Conservation (phyloP, 1,140 invertebrate species). For the Heliconius hermathena region DNA sequence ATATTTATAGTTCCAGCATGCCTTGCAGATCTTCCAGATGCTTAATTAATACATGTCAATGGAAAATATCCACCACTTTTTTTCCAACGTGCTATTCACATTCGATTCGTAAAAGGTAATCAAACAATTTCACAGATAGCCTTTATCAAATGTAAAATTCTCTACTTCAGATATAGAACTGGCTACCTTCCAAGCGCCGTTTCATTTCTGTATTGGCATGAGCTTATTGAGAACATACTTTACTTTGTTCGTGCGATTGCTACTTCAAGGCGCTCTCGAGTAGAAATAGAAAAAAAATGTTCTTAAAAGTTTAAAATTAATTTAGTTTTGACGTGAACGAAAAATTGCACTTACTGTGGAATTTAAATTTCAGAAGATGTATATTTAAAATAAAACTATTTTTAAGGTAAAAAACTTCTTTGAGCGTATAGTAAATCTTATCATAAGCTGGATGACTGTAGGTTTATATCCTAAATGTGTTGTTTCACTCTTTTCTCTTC, state of each 20-base stretch:
- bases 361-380: neutral
- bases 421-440: no score
- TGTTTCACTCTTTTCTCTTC: no score
- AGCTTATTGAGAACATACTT: constrained; percentile 36
- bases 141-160: constrained; percentile 20
- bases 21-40: no score
- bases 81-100: neutral
- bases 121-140: constrained; percentile 18
- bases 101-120: neutral
- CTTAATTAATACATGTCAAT: neutral
- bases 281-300: constrained; percentile 26
- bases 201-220: constrained; percentile 39
- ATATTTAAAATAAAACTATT: neutral
- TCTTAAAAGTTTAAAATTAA: constrained; percentile 30
- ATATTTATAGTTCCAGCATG: no score
- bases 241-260: constrained; percentile 31
- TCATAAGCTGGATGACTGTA: no score
- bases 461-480: no score
- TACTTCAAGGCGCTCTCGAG: constrained; percentile 29
- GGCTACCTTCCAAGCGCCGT: constrained; percentile 30
- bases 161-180: constrained; percentile 22
- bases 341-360: constrained; percentile 7
- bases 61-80: neutral
- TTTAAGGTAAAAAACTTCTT: neutral
- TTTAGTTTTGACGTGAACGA: constrained; percentile 21